A percentile compares a stretch with the other conserved stretches of the same genome.
phyloP scores from a whole-genome alignment of 53 echinoderm and acorn worm genomes.

The Holothuria scabra region DNA sequence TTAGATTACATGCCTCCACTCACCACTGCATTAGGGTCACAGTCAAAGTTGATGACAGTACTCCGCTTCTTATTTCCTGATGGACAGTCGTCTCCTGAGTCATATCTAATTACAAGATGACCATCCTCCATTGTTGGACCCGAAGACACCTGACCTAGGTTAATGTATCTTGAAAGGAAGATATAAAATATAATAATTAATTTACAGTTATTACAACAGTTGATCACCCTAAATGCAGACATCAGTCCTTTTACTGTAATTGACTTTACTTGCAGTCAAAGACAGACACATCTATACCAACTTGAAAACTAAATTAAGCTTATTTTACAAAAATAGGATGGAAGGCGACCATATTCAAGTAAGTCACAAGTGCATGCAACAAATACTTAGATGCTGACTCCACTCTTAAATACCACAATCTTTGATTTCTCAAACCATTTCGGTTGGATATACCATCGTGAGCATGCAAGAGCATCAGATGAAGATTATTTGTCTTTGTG shows the following conservation, averaged over 20 bases:
- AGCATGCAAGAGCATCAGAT: too few relatives aligned
- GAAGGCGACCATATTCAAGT: too few relatives aligned
- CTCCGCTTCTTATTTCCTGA: slow-evolving; percentile 43
- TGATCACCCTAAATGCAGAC: not conserved
- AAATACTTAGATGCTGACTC: too few relatives aligned
- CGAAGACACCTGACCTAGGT: slow-evolving; percentile 73
- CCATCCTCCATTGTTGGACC: slow-evolving; percentile 80
- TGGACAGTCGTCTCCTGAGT: slow-evolving; percentile 49
- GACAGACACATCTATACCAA: too few relatives aligned
- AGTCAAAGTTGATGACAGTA: slow-evolving; percentile 82
- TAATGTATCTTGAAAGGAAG: slow-evolving; percentile 60
- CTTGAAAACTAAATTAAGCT: too few relatives aligned
- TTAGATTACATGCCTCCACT: not conserved
- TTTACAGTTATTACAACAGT: not conserved
- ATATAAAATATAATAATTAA: not conserved
- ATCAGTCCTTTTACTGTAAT: not conserved
- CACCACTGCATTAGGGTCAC: slow-evolving; percentile 89
- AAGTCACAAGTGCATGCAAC: too few relatives aligned
- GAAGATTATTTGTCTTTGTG: too few relatives aligned
- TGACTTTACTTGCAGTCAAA: not conserved
- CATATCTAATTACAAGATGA: slow-evolving; percentile 80
- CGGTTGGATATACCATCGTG: too few relatives aligned
- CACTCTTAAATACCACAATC: too few relatives aligned
- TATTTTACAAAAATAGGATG: too few relatives aligned
- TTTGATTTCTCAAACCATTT: too few relatives aligned